Conservation (phyloP, 2,113 vertebrate species). For the Physeter macrocephalus region DNA sequence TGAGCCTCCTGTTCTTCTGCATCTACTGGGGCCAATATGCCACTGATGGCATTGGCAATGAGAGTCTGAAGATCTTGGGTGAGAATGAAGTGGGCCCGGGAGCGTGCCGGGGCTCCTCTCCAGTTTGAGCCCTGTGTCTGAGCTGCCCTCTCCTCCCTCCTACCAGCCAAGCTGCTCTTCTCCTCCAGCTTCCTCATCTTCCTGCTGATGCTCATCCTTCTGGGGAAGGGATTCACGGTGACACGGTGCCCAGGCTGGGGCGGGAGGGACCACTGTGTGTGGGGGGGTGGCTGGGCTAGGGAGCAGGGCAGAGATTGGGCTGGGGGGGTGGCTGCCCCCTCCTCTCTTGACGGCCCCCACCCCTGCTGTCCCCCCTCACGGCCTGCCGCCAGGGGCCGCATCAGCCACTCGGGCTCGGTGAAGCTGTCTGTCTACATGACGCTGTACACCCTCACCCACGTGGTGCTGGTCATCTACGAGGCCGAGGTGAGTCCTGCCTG, state of each 20-base stretch:
- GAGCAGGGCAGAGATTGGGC: background rate
- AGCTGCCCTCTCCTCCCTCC: slow-evolving; percentile 48
- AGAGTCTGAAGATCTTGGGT: slow-evolving; percentile 91
- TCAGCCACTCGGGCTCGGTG: slow-evolving; percentile 92
- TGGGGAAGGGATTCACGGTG: slow-evolving; percentile 95
- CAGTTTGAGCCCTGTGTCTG: background rate
- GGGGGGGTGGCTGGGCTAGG: background rate
- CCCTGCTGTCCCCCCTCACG: slow-evolving; percentile 51
- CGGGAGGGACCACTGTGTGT: background rate
- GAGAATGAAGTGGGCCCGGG: slow-evolving; percentile 56
- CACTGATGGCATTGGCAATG: slow-evolving; percentile 87
- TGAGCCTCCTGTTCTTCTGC: slow-evolving; percentile 93
- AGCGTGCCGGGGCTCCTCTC: background rate
- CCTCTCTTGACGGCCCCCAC: slow-evolving; percentile 49
- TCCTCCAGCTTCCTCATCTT: slow-evolving; percentile 94
- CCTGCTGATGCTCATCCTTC: slow-evolving; percentile 92
- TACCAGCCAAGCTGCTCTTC: slow-evolving; percentile 92
- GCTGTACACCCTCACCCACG: slow-evolving; percentile 91
- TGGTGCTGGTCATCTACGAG: slow-evolving; percentile 93
- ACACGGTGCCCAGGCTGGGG: slow-evolving; percentile 84
- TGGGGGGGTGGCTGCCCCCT: background rate
- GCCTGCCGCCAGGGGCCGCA: slow-evolving; percentile 85
- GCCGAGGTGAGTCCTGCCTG: slow-evolving; percentile 81
- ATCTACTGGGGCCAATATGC: slow-evolving; percentile 94
- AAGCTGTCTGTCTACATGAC: slow-evolving; percentile 96